Evolutionary conservation across 1,140 invertebrate genomes (phyloP), one percentile per base, ranked within the genome.

Genomic region (Hypothenemus hampei): DNA sequence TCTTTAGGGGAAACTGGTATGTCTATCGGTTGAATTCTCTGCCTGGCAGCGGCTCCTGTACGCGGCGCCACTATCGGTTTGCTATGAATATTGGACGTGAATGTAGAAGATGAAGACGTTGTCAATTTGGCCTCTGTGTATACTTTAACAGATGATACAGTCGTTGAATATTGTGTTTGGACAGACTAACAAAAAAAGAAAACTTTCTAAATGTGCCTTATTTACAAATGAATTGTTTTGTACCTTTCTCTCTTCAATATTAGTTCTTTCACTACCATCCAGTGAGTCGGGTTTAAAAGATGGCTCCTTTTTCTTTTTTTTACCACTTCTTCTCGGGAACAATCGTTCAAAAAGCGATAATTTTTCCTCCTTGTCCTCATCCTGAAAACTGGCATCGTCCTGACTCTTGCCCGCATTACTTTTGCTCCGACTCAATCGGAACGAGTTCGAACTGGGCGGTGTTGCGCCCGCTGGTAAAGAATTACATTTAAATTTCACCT

Each of bases 301-400:
- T n/a, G n/a, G n/a, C n/a, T 60, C 59, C 18, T 51, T 61, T 76
- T 75, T 79, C 57, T 79, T 81, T 65, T 81, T 83, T 60, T 82
- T 80, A 11, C 80, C 80, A 60, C 80, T 84, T 58, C 81, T 78
- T 41, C 83, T 75, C 6, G 80, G 71, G 21, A 84, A 73, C 15
- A 86, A 66, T 48, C 82, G 75, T 22, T 80, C 78, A 66, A 85
- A 81, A 62, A 85, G 83, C 16, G 82, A 82, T 78, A 63, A 74
- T 16, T 70, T 72, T 59, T 78, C 76, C 55, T 78, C 74, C 53
- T 75, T 74, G 57, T 79, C 77, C 11, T 59, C 58, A 22, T 65
- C 58, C 26, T 64, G 54, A 7, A 65, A 20, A 1, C 43, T 36
- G 3, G 54, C 53, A 10, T 62, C 39, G 37, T 72, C 69, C 22